Base-by-base conservation (phyloP, 2,888 invertebrate species). In the Tortrix viridana region DNA sequence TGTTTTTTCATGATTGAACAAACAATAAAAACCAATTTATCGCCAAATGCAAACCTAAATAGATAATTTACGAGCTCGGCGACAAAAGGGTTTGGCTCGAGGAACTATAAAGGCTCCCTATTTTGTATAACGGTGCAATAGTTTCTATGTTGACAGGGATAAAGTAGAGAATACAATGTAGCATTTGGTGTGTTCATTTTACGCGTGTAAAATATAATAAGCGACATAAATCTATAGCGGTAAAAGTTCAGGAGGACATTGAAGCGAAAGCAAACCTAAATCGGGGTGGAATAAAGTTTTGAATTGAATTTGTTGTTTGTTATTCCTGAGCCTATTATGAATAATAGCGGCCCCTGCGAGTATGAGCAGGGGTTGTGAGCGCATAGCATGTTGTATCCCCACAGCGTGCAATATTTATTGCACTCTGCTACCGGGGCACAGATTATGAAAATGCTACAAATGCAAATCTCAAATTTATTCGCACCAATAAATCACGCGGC, bases 171-270 rank as follows among this genome's bases (percentile, higher is more conserved):
- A 86, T 89, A 77, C 84, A 80, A 79, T 84, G 81, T 78, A 74
- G 78, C 74, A 74, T 77, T 77, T 78, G 66, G 75, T 79, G 74
- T 81, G 84, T 81, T 86, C 84, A 86, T 86, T 89, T 87, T 87
- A 85, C 85, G 88, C 85, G 84, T 82, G 82, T 85, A 86, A 88
- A 89, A 89, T 86, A 84, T 88, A 87, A 89, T 89, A 89, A 89
- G 86, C 81, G 81, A 82, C 80, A 87, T 88, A 89, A 89, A 89
- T 90, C 84, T 81, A 79, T 77, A 78, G 82, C 75, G 75, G 70
- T 73, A 73, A 74, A 74, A 70, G 67, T 69, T 66, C 60, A 47
- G 22, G 58, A 23, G 41, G 56, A 65, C 68, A 73, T 58, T 64
- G 72, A 67, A 72, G 14, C 56, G 55, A 71, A 67, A 66, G 22